These are phyloP conservation scores for Proterorhinus semilunaris DNA, from an alignment of 2,113 vertebrate genomes.

Conservation along the genomic window DNA sequence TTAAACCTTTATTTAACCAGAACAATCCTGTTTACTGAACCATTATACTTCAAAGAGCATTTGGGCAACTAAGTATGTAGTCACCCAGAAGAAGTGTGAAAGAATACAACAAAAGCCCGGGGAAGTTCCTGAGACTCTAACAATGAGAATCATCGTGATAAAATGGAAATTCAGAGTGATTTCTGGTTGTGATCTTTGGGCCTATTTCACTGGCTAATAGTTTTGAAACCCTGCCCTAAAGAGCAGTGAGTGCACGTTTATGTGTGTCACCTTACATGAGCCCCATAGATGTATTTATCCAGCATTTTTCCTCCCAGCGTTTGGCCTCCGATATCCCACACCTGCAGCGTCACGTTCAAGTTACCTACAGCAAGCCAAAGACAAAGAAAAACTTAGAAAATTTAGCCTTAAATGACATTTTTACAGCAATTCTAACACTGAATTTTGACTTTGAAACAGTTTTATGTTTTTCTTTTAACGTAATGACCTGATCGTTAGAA, in stretches of 20 bases:
- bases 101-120: not conserved
- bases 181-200: constrained; percentile 16
- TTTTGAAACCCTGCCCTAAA: not conserved
- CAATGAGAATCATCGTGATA: constrained; percentile 32
- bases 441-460: constrained; percentile 6
- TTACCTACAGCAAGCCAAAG: constrained; percentile 81
- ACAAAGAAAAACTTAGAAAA: constrained; percentile 16
- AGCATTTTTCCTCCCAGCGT: constrained; percentile 98
- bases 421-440: not conserved
- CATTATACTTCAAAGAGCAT: not conserved
- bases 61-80: too few species aligned
- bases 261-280: constrained; percentile 76
- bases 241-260: constrained; percentile 7
- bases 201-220: constrained; percentile 5
- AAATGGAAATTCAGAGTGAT: constrained; percentile 21
- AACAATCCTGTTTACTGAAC: not conserved
- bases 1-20: not conserved
- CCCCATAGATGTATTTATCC: constrained; percentile 98
- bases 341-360: constrained; percentile 94
- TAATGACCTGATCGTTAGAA: constrained; percentile 38
- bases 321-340: constrained; percentile 99
- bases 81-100: too few species aligned
- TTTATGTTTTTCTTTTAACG: constrained; percentile 26
- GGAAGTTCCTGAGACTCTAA: constrained; percentile 30
- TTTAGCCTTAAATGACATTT: not conserved